Evolutionary conservation across 1,140 invertebrate species (phyloP), one percentile per base, ranked within the genome.

Genomic region (Drosophila trapezifrons): DNA sequence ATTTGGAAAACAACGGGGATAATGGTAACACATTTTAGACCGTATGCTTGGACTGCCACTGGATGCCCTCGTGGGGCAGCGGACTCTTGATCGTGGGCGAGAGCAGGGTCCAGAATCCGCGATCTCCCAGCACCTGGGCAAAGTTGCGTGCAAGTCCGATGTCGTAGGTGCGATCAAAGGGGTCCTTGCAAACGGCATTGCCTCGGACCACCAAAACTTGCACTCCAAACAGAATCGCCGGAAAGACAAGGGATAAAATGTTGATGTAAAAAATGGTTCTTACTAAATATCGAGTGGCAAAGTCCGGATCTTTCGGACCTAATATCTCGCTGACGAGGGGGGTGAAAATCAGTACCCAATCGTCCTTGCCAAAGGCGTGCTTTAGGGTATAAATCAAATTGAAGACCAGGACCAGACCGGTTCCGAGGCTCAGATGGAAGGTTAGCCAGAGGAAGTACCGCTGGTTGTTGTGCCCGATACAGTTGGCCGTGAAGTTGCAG

Each of bases 401-500:
- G 64, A 95, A 96, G 77, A 92, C 92, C 13, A 94, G 92, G 3
- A 94, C 92, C 91, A 97, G 95, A 0, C 94, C 46, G 54, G 95
- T 95, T 5, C 94, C 94, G 6, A 96, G 67, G 79, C 95, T 95
- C 25, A 98, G 92, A 90, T 98, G 96, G 7, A 97, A 91, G 6
- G 97, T 93, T 85, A 98, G 96, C 78, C 95, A 94, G 1, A 97
- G 92, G 85, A 98, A 99, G 92, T 96, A 98, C 80, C 98, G 93
- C 74, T 97, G 96, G 92, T 99, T 99, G 56, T 94, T 94, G 91
- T 98, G 96, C 0, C 98, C 98, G 13, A 99, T 93, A 92, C 98
- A 99, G 87, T 95, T 96, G 10, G 95, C 96, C 17, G 96, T 95
- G 90, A 99, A 99, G 38, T 96, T 95, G 91, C 98, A 99, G 90